phyloP scores from a whole-genome alignment of 2,888 invertebrate species.

The Acrocyrtus sp. region DNA sequence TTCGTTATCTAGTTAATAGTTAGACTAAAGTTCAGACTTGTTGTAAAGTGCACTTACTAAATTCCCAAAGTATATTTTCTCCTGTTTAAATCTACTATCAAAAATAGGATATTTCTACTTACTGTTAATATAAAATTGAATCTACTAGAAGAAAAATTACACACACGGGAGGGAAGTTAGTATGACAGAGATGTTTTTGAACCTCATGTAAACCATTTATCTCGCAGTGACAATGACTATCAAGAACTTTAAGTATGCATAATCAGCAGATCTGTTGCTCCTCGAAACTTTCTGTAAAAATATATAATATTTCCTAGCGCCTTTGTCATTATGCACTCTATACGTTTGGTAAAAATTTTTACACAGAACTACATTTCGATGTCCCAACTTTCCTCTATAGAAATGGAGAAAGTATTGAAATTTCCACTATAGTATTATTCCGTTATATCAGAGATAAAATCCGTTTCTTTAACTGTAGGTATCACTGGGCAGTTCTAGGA shows the following conservation, averaged over 20 bases:
- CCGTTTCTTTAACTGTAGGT: not conserved
- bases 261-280: too few species aligned
- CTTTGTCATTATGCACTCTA: too few species aligned
- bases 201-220: slow-evolving; percentile 21
- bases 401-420: not conserved
- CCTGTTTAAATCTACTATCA: slow-evolving; percentile 29
- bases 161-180: not conserved
- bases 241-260: too few species aligned
- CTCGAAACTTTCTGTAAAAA: too few species aligned
- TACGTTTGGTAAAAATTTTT: too few species aligned
- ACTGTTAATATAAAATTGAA: too few species aligned
- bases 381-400: not conserved
- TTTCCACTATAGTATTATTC: too few species aligned
- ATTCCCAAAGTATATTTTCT: slow-evolving; percentile 27
- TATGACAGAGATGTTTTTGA: slow-evolving; percentile 2
- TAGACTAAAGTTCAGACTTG: slow-evolving; percentile 47
- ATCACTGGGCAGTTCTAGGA: not conserved
- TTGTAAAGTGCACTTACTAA: slow-evolving; percentile 37
- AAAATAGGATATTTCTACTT: slow-evolving; percentile 24
- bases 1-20: too few species aligned
- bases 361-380: too few species aligned
- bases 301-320: too few species aligned
- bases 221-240: slow-evolving; percentile 19
- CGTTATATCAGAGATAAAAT: too few species aligned
- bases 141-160: not conserved